Percentiles rank a stretch among this genome's conserved stretches.
phyloP scores from a whole-genome alignment of 2,888 invertebrate species.

The Vesta saturnalis region DNA sequence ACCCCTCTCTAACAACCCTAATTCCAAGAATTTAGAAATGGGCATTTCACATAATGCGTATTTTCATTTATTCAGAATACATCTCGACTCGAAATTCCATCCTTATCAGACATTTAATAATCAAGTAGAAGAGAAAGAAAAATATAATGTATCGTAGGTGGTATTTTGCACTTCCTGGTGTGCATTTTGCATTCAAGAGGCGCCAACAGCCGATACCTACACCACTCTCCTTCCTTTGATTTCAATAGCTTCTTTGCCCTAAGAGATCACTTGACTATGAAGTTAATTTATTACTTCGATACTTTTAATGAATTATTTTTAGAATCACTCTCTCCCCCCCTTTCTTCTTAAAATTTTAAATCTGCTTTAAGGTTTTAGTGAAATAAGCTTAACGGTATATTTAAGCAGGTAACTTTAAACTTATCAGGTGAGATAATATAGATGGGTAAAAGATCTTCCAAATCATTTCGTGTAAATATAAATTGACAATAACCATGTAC shows the following conservation, averaged over 20 bases:
- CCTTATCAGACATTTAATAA: constrained; percentile 20
- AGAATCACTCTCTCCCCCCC: too few species aligned
- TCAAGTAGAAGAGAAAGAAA: constrained; percentile 4
- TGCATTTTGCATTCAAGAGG: constrained; percentile 34
- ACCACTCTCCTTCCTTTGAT: constrained; percentile 25
- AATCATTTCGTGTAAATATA: constrained; percentile 20
- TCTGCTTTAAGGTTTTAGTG: neutral
- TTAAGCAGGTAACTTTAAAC: constrained; percentile 24
- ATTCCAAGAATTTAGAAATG: constrained; percentile 29
- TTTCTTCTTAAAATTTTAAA: neutral
- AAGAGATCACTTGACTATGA: constrained; percentile 33
- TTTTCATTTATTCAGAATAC: constrained; percentile 18
- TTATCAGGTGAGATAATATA: constrained; percentile 26
- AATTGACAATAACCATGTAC: constrained; percentile 29
- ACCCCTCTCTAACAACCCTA: constrained; percentile 30
- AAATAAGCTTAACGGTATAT: constrained; percentile 21
- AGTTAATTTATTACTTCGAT: constrained; percentile 29
- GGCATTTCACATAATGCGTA: constrained; percentile 21
- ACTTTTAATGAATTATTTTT: constrained; percentile 4
- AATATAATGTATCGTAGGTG: constrained; percentile 13
- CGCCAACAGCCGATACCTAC: constrained; percentile 37
- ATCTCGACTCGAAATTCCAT: constrained; percentile 8
- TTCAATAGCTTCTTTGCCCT: constrained; percentile 29
- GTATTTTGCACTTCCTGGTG: constrained; percentile 32
- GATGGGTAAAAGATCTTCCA: constrained; percentile 14